Conservation (phyloP, 2,113 vertebrate species). For the Pangasianodon hypophthalmus region DNA sequence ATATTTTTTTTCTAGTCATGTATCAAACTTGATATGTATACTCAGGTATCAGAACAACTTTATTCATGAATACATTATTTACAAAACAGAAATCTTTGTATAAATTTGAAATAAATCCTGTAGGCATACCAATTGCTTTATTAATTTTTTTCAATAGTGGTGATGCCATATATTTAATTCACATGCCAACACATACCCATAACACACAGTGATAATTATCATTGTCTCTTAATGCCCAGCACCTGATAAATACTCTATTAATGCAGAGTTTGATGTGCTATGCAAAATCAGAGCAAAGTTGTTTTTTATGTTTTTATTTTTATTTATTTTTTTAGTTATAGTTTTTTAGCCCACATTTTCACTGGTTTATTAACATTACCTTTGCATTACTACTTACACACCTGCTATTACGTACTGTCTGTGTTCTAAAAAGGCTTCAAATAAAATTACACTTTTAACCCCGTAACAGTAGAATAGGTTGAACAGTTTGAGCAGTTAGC, state of each 20-base stretch:
- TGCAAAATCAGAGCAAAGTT: not conserved
- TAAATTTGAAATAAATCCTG: not conserved
- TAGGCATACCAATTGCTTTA: not conserved
- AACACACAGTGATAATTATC: too few relatives aligned
- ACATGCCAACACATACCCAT: not conserved
- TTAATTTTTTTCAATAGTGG: not conserved
- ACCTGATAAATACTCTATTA: too few relatives aligned
- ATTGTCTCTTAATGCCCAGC: too few relatives aligned
- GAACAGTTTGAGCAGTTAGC: not conserved
- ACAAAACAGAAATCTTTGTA: not conserved
- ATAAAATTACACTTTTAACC: not conserved
- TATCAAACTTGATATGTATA: not conserved
- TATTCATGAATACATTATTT: not conserved
- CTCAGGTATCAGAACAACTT: not conserved
- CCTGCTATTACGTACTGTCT: not conserved
- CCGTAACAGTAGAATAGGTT: not conserved
- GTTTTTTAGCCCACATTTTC: not conserved
- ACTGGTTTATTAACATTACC: not conserved
- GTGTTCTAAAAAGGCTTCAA: not conserved
- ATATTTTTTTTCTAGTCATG: not conserved
- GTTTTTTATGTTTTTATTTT: not conserved
- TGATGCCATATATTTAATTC: not conserved
- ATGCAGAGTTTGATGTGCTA: too few relatives aligned
- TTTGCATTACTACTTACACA: not conserved
- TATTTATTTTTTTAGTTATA: not conserved